Evolutionary conservation across 30 jellyfish, hydroid and myxozoan genomes (phyloP).

Genomic region (Hydractinia symbiolongicarpus): DNA sequence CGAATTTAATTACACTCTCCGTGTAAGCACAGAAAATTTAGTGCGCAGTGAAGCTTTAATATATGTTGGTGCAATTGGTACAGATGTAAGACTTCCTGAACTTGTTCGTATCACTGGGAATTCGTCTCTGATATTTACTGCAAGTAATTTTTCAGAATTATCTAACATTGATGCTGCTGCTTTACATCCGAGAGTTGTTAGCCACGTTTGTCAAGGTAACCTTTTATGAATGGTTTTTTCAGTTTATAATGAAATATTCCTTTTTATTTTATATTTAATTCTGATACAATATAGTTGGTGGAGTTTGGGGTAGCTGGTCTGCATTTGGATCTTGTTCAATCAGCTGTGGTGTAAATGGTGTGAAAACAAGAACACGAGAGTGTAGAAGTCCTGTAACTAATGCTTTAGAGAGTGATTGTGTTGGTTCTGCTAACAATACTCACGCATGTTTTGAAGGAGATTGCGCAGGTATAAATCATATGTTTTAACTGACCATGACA

Average conservation of each 20-base stretch:
- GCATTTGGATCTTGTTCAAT: conserved; percentile 9
- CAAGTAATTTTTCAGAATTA: not conserved
- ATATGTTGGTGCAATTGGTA: conserved; percentile 26
- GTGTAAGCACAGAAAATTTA: not conserved
- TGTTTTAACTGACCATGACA: too few relatives aligned
- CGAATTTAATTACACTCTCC: not conserved
- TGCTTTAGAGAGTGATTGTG: conserved; percentile 13
- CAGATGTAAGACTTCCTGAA: not conserved
- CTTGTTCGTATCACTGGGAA: not conserved
- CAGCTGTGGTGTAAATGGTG: conserved; percentile 21
- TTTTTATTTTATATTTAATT: not conserved
- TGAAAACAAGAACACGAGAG: not conserved
- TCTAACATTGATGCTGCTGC: not conserved
- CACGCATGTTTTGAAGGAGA: not conserved
- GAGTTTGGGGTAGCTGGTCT: conserved; percentile 3
- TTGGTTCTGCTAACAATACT: not conserved
- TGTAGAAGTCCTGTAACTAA: not conserved
- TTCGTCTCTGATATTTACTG: not conserved
- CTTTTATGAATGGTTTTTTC: not conserved
- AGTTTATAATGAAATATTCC: too few relatives aligned
- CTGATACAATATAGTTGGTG: not conserved
- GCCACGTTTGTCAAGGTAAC: not conserved
- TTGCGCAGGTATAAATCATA: not conserved
- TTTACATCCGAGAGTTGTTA: not conserved
- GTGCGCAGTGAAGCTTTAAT: conserved; percentile 7